Evolutionary conservation across 2,113 vertebrate species (phyloP), one percentile per base, ranked within the genome.

Genomic region (Elgaria multicarinata): DNA sequence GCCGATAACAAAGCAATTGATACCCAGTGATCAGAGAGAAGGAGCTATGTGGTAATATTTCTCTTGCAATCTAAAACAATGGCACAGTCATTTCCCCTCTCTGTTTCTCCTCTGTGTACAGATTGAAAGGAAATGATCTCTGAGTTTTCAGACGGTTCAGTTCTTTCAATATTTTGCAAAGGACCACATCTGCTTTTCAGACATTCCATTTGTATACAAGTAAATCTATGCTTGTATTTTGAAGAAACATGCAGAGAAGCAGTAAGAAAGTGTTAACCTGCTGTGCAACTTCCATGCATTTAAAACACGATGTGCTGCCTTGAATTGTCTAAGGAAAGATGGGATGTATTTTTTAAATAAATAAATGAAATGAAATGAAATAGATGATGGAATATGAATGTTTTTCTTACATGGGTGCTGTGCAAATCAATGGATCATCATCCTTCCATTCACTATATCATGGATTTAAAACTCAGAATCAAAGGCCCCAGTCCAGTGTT

Each of bases 1-100:
- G 46, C 62, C 62, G 58, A 67, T 87, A 50, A 46, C 72, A 83
- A 84, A 69, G 42, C 66, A 62, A 44, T 55, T 79, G 67, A 90
- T 80, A 75, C 6, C 24, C 4, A 78, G 6, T 67, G 8, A 80
- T 69, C 13, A 80, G n/a, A 39, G 46, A 69, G 58, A 39, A 16
- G 22, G 22, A 46, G 18, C 28, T 14, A 22, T 77, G 9, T 87
- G 64, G 46, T n/a, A 67, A 87, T 67, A 50, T 69, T 55, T 87
- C 55, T 71, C 14, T 53, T 39, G 44, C 24, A 69, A 6, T 53
- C n/a, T 26, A 53, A 79, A 79, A 67, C 44, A 69, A 87, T 69
- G 46, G 62, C 24, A 55, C 44, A 53, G 53, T 83, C 79, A 71
- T 22, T 31, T 28, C 26, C 33, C 33, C 64, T 46, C 46, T 3